Conservation (phyloP, 1,140 invertebrate genomes). For the Telenomus remus region DNA sequence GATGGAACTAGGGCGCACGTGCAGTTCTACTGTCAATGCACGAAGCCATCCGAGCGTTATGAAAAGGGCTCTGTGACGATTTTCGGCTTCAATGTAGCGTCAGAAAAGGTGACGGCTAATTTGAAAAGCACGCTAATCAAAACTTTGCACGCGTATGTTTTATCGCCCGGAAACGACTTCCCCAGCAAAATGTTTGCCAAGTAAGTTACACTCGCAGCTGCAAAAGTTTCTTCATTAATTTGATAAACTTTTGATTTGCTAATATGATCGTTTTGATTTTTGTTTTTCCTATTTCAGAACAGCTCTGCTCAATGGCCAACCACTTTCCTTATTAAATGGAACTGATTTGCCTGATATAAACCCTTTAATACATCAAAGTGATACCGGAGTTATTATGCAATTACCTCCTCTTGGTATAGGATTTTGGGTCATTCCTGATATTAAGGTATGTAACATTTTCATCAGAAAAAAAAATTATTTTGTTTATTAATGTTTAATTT, state of each 20-base stretch:
- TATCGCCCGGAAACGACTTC: constrained; percentile 63
- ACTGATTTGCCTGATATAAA: constrained; percentile 70
- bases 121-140: constrained; percentile 63
- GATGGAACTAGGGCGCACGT: constrained; percentile 63
- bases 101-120: constrained; percentile 46
- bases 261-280: background rate
- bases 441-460: constrained; percentile 66
- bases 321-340: constrained; percentile 71
- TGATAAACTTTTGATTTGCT: too few relatives aligned
- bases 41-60: constrained; percentile 65
- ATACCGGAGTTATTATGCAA: constrained; percentile 72
- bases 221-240: background rate
- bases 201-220: constrained; percentile 58
- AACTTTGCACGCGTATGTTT: constrained; percentile 66
- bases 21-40: constrained; percentile 73
- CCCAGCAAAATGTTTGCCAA: constrained; percentile 65
- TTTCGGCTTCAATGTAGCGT: constrained; percentile 71
- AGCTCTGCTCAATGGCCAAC: constrained; percentile 74
- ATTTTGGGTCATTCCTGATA: constrained; percentile 78
- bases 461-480: too few relatives aligned
- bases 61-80: constrained; percentile 69
- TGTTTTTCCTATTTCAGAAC: constrained; percentile 69
- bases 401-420: constrained; percentile 77
- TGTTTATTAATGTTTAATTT: too few relatives aligned
- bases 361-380: constrained; percentile 70